Conservation (phyloP, 2,113 vertebrate species). For the Porphyrio hochstetteri region DNA sequence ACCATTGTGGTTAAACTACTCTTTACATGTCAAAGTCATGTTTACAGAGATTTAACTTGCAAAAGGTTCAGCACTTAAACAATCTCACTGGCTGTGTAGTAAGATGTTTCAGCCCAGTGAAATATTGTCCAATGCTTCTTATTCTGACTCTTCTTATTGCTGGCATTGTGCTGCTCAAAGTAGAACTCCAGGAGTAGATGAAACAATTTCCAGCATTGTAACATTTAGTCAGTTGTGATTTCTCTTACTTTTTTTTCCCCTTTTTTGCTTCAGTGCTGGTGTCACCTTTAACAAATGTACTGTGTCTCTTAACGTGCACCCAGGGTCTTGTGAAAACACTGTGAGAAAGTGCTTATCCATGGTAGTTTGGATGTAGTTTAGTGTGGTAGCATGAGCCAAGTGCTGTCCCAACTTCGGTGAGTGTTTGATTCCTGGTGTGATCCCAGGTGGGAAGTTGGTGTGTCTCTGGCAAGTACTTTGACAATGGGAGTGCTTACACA, state of each 20-base stretch:
- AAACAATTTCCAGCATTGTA: not conserved
- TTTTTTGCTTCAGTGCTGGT: not conserved
- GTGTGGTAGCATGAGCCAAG: not conserved
- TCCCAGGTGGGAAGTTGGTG: fast-evolving
- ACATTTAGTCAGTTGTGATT: not conserved
- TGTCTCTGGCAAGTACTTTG: not conserved
- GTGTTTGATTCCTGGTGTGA: fast-evolving
- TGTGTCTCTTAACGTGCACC: not conserved
- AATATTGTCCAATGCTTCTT: not conserved
- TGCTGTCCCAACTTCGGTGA: not conserved
- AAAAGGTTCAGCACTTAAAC: not conserved
- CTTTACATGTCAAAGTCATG: not conserved
- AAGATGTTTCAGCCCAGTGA: not conserved
- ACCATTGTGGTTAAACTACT: not conserved
- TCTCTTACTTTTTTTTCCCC: too few species aligned
- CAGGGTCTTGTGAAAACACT: not conserved
- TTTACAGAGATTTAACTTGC: constrained; percentile 13
- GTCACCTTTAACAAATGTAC: not conserved
- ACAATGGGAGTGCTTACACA: not conserved
- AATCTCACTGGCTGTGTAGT: not conserved
- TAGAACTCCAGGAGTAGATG: not conserved
- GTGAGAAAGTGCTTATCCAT: not conserved
- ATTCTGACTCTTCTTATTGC: not conserved
- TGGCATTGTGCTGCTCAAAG: not conserved
- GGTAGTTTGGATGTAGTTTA: not conserved